A percentile compares a stretch with the other conserved stretches of the same genome.
Evolutionary conservation across 2,888 invertebrate species (phyloP).

Genomic region (Andrena trimmerana): DNA sequence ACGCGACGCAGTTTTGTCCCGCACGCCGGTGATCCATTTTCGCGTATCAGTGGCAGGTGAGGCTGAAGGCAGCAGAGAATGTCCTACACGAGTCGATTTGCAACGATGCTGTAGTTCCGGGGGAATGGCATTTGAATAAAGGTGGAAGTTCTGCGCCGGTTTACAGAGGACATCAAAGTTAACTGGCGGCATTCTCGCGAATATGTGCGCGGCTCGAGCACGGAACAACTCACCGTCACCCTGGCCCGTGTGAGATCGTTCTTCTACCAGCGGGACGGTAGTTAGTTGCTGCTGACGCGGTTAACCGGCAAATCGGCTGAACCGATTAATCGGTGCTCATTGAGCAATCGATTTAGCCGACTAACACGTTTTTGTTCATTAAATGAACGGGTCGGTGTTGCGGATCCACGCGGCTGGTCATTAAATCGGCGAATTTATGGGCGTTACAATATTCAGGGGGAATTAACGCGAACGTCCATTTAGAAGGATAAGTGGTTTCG

Average conservation of each 20-base stretch:
- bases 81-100: not conserved
- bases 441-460: not conserved
- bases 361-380: slow-evolving; percentile 47
- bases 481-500: not conserved
- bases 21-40: not conserved
- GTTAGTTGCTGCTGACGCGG: slow-evolving; percentile 51
- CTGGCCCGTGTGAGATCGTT: slow-evolving; percentile 14
- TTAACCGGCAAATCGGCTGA: slow-evolving; percentile 39
- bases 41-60: not conserved
- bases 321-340: slow-evolving; percentile 40
- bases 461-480: not conserved
- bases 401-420: slow-evolving; percentile 13
- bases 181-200: slow-evolving; percentile 3
- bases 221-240: slow-evolving; percentile 18
- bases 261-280: slow-evolving; percentile 21
- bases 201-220: not conserved
- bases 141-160: slow-evolving; percentile 5
- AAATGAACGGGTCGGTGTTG: slow-evolving; percentile 40
- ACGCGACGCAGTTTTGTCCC: not conserved
- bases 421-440: slow-evolving; percentile 32
- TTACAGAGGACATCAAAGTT: slow-evolving; percentile 25
- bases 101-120: not conserved
- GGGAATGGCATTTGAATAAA: slow-evolving; percentile 11
- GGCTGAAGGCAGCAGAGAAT: not conserved
- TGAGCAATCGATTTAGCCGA: slow-evolving; percentile 51